Percentiles rank a stretch among this genome's conserved stretches.
Evolutionary conservation across 2,113 vertebrate genomes (phyloP).

Genomic region (Lophius piscatorius): DNA sequence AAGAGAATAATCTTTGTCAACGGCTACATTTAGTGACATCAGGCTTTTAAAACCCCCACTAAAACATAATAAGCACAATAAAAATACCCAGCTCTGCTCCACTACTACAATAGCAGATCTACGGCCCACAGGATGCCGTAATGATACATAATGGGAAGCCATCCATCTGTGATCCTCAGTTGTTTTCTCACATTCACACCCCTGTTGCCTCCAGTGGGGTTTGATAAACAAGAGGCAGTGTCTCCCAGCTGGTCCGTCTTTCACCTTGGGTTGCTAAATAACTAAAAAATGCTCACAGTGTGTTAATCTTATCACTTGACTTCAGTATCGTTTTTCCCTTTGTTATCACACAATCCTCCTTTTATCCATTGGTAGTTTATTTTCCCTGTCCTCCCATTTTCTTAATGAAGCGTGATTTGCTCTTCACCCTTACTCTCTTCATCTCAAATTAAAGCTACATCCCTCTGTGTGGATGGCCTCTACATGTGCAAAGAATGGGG

Average conservation of each 20-base stretch:
- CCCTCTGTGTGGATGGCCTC: background rate
- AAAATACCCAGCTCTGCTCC: background rate
- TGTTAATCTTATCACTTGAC: constrained; percentile 2
- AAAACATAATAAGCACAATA: constrained; percentile 13
- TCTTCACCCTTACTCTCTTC: background rate
- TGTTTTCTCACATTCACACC: constrained; percentile 48
- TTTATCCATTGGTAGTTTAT: background rate
- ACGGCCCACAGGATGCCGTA: constrained; percentile 14
- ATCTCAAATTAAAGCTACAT: background rate
- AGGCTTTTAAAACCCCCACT: background rate
- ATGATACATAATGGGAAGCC: constrained; percentile 50
- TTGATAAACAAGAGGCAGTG: constrained; percentile 22
- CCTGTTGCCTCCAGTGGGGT: constrained; percentile 25
- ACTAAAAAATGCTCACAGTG: constrained; percentile 6
- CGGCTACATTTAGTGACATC: constrained; percentile 14
- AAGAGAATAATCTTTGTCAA: constrained; percentile 20
- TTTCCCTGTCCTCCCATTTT: background rate
- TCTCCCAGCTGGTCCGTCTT: constrained; percentile 31
- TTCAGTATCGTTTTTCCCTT: constrained; percentile 11
- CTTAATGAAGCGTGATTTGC: background rate
- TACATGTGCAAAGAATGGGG: background rate
- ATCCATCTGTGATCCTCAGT: constrained; percentile 37
- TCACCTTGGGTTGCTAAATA: constrained; percentile 30
- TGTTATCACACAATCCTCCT: constrained; percentile 6
- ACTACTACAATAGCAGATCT: constrained; percentile 26